Percentiles rank a stretch among this genome's conserved stretches.
phyloP scores from a whole-genome alignment of 1,140 invertebrate genomes.

The Caerostris extrusa region DNA sequence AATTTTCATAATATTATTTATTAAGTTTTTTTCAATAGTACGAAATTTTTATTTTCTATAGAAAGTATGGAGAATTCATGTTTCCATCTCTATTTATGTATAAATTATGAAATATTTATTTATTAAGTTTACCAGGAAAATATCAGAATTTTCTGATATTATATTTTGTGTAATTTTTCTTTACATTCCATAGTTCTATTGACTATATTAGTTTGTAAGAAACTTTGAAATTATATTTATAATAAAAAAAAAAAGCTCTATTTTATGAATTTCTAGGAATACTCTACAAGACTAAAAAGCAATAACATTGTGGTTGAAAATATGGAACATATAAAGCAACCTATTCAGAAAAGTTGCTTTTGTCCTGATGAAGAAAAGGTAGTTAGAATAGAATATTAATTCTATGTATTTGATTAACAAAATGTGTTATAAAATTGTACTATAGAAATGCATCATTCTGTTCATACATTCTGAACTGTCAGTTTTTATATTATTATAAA shows the following conservation, averaged over 20 bases:
- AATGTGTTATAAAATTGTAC: neutral
- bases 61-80: no score
- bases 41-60: no score
- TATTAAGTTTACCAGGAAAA: neutral
- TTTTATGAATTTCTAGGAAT: slow-evolving; percentile 84
- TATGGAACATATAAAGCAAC: slow-evolving; percentile 89
- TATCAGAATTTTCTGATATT: neutral
- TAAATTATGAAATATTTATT: neutral
- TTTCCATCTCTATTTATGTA: neutral
- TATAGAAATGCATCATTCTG: no score
- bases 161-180: neutral
- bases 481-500: no score
- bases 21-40: no score
- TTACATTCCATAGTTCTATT: neutral
- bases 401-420: neutral
- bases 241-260: neutral
- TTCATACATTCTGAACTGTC: no score
- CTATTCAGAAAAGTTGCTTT: slow-evolving; percentile 80
- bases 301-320: slow-evolving; percentile 85
- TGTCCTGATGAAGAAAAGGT: slow-evolving; percentile 67
- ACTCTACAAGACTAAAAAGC: slow-evolving; percentile 87
- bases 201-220: neutral
- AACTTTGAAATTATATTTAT: neutral
- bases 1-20: no score
- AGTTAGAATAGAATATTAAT: no score